Conservation (phyloP, 2,888 invertebrate genomes). For the Monoplex corrugatus region DNA sequence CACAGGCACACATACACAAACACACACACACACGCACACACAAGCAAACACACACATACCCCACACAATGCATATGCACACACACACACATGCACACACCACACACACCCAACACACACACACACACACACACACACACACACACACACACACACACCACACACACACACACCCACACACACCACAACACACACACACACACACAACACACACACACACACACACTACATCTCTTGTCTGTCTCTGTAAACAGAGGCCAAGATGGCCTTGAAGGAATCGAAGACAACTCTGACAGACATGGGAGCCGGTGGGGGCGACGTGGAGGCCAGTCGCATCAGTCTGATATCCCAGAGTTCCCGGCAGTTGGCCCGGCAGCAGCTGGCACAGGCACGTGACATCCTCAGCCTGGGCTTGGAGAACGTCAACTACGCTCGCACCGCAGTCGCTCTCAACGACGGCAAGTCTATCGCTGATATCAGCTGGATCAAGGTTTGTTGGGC, state of each 20-base stretch:
- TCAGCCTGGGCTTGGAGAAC: constrained; percentile 77
- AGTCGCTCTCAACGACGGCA: constrained; percentile 76
- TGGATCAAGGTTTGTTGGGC: constrained; percentile 81
- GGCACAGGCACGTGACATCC: constrained; percentile 73
- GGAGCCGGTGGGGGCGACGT: constrained; percentile 13
- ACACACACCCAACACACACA: too few species aligned
- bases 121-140: not conserved
- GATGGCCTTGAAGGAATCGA: constrained; percentile 67
- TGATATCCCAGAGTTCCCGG: constrained; percentile 67
- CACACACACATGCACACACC: too few species aligned
- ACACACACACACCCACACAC: too few species aligned
- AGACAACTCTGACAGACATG: constrained; percentile 71
- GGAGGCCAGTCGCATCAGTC: constrained; percentile 47
- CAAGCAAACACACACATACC: too few species aligned
- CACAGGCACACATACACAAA: too few species aligned
- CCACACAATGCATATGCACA: too few species aligned
- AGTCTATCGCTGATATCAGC: constrained; percentile 78
- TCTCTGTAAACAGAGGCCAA: constrained; percentile 64
- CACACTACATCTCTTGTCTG: not conserved
- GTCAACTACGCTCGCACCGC: constrained; percentile 77
- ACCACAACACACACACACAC: too few species aligned
- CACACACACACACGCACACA: too few species aligned
- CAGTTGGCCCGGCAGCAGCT: constrained; percentile 53
- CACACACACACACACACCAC: too few species aligned
- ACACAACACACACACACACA: too few species aligned